phyloP scores from a whole-genome alignment of 2,113 vertebrate species.

The Xyrauchen texanus region DNA sequence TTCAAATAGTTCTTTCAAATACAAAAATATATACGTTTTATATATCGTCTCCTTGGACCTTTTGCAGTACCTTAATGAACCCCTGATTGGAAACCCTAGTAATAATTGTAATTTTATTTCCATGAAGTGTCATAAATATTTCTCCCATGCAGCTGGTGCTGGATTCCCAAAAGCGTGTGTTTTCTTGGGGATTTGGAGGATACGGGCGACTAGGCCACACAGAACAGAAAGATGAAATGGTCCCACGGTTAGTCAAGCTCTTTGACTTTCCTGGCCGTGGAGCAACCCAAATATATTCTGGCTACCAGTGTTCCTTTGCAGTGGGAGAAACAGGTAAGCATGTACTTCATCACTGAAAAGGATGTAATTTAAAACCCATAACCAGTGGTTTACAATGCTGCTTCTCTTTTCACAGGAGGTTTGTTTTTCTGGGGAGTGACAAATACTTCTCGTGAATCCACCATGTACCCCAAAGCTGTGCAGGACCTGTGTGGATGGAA shows the following conservation, averaged over 20 bases:
- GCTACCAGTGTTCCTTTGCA: slow-evolving; percentile 93
- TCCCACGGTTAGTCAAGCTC: slow-evolving; percentile 90
- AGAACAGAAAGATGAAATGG: slow-evolving; percentile 96
- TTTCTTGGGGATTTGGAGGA: slow-evolving; percentile 94
- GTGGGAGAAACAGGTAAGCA: slow-evolving; percentile 88
- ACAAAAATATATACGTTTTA: too few species aligned
- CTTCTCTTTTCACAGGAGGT: slow-evolving; percentile 73
- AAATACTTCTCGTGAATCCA: slow-evolving; percentile 94
- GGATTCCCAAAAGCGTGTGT: slow-evolving; percentile 93
- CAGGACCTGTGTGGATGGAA: slow-evolving; percentile 97
- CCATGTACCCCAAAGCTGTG: slow-evolving; percentile 96
- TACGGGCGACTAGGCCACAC: slow-evolving; percentile 92
- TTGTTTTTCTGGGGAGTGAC: slow-evolving; percentile 97
- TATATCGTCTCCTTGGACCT: too few species aligned
- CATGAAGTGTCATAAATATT: background rate
- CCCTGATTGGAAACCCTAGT: too few species aligned
- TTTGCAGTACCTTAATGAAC: too few species aligned
- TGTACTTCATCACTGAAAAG: background rate
- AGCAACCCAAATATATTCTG: slow-evolving; percentile 83
- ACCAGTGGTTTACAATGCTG: background rate
- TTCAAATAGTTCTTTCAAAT: too few species aligned
- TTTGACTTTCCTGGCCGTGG: slow-evolving; percentile 94
- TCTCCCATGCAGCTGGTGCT: slow-evolving; percentile 79
- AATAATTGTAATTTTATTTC: too few species aligned
- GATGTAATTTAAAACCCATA: background rate